Percentiles rank a stretch among this genome's conserved stretches.
Conservation (phyloP, 92 coral and sea anemone genomes). For the Parazoanthus darwini region DNA sequence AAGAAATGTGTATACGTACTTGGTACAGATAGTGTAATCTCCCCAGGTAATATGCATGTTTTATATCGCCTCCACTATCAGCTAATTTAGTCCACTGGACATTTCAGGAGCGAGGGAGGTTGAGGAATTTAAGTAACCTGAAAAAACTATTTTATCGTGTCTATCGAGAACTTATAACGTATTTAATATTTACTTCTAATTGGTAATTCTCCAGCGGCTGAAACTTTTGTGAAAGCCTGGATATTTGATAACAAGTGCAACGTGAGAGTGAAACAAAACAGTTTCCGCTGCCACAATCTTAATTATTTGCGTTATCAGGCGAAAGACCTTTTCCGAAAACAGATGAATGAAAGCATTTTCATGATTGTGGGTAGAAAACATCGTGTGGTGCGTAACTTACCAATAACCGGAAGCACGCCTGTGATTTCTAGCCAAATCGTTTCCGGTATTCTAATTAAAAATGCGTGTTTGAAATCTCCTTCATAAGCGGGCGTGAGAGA, state of each 20-base stretch:
- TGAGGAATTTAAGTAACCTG: no score
- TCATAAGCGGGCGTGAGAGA: conserved; percentile 49
- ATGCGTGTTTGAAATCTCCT: conserved; percentile 38
- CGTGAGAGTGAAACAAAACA: not conserved
- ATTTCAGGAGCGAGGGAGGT: no score
- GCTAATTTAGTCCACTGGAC: no score
- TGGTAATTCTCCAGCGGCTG: not conserved
- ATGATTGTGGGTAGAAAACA: conserved; percentile 18
- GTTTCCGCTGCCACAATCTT: not conserved
- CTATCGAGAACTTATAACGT: no score
- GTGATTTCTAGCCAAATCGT: conserved; percentile 30
- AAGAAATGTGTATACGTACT: not conserved
- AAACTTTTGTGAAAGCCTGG: not conserved
- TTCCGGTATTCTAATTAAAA: conserved; percentile 39
- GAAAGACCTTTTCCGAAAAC: conserved; percentile 10
- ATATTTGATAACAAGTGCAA: not conserved
- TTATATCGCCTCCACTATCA: no score
- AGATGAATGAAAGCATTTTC: conserved; percentile 18
- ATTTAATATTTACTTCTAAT: no score
- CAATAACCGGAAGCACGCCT: conserved; percentile 35
- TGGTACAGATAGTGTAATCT: not conserved
- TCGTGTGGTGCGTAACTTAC: conserved; percentile 6
- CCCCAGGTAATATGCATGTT: not conserved
- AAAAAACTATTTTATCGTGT: not conserved
- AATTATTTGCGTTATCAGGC: conserved; percentile 12